Percentiles rank a stretch among this genome's conserved stretches.
Evolutionary conservation across 2,888 invertebrate genomes (phyloP).

Genomic region (Pachliopta kotzebuea): DNA sequence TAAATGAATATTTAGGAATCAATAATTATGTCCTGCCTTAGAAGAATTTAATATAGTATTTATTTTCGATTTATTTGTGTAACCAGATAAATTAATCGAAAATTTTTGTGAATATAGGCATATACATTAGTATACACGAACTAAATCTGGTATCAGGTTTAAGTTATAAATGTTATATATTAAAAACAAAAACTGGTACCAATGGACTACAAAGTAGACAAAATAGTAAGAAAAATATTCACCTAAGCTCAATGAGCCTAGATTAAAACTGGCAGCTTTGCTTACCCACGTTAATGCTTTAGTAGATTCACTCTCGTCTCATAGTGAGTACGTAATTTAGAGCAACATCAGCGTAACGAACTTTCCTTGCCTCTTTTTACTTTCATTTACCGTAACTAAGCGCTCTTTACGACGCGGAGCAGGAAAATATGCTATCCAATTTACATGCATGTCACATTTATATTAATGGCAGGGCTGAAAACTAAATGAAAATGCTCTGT

Average conservation of each 20-base stretch:
- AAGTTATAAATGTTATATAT: neutral
- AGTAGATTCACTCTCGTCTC: constrained; percentile 25
- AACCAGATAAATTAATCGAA: too few relatives aligned
- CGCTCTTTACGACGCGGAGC: constrained; percentile 19
- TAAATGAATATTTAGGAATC: neutral
- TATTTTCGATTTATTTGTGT: too few relatives aligned
- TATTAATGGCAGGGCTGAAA: neutral
- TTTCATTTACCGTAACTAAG: constrained; percentile 36
- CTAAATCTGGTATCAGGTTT: neutral
- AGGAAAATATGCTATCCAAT: constrained; percentile 20
- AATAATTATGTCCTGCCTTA: too few relatives aligned
- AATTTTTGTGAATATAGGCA: too few relatives aligned
- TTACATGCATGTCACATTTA: constrained; percentile 10
- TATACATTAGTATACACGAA: neutral
- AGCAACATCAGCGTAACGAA: constrained; percentile 32
- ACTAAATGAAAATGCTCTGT: neutral
- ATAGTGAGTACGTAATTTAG: constrained; percentile 31
- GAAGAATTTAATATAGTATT: too few relatives aligned
- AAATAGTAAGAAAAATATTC: constrained; percentile 1
- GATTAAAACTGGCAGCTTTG: constrained; percentile 6
- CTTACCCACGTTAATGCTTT: constrained; percentile 17
- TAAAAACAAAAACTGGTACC: neutral
- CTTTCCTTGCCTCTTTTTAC: constrained; percentile 36
- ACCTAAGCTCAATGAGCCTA: constrained; percentile 5
- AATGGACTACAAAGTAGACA: neutral